Base-by-base conservation (phyloP, 1,140 invertebrate species). In the Drosophila gunungcola region DNA sequence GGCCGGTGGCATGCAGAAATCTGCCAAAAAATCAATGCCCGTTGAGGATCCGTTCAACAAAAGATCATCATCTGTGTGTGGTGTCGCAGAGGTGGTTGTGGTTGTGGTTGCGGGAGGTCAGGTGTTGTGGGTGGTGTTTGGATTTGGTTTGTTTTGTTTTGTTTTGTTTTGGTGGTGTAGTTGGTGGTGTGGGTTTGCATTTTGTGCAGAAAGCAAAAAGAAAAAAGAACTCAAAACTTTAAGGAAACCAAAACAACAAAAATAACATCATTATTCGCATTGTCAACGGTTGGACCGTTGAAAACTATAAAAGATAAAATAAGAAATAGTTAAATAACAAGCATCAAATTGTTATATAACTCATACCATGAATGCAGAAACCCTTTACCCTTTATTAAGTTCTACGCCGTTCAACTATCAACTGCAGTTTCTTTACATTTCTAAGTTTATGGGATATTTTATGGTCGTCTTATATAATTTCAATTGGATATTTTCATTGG, bases 1-100 rank as follows among this genome's bases (percentile, higher is more conserved):
- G 13, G 95, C 94, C 36, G 94, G 92, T 42, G 94, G 95, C 58
- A 95, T 68, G 74, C 89, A 91, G 75, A 90, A 92, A 91, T 92
- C 92, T 86, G 90, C 77, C 65, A 92, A 89, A 80, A 90, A 91
- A 91, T 92, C 91, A 89, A 94, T 93, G 74, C 93, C 93, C 68
- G 94, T 93, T 65, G 94, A 94, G 77, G 93, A 80, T 73, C 92
- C 94, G 75, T 93, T 90, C 54, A 93, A 92, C 68, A 94, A 91
- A 68, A 91, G 83, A 72, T 89, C 91, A 86, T 92, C 91, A 85
- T 78, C 63, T 52, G 56, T 25, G 51, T 42, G 69, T 57, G 58
- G 11, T 42, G 54, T 34, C 34, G 63, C 16, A 45, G 11, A 42
- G 25, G 21, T 32, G 27, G 13, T 16, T 73, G 54, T 39, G 13